These are phyloP conservation scores for Oxygymnocypris stewartii DNA, from an alignment of 2,113 vertebrate genomes.

Conservation along the genomic window DNA sequence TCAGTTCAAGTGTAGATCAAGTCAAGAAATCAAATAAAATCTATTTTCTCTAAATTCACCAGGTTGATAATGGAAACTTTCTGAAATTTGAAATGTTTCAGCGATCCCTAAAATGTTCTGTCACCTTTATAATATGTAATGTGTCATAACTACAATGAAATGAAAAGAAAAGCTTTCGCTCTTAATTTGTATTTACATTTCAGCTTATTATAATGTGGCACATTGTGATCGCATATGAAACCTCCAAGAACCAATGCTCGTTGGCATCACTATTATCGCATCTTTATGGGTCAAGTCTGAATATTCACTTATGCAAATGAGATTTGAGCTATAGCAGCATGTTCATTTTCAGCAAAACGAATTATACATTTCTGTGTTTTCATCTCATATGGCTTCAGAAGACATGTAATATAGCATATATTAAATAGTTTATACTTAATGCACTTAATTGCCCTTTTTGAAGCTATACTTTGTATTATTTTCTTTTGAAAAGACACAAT, in stretches of 20 bases:
- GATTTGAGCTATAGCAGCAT: background rate
- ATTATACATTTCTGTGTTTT: background rate
- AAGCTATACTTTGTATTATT: background rate
- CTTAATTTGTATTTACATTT: background rate
- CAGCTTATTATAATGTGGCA: background rate
- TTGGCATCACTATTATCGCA: background rate
- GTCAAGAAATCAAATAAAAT: background rate
- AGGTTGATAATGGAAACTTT: background rate
- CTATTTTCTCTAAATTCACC: background rate
- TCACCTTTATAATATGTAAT: background rate
- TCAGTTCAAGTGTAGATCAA: background rate
- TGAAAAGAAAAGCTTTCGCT: background rate
- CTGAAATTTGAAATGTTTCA: background rate
- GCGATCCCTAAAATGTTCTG: background rate
- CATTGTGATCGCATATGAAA: background rate
- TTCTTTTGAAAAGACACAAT: background rate
- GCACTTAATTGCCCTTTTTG: background rate
- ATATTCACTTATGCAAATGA: background rate
- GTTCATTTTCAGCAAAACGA: background rate
- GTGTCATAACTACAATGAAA: background rate
- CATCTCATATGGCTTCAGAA: background rate
- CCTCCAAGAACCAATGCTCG: background rate
- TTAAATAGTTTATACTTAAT: background rate
- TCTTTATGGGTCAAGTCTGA: background rate
- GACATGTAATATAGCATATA: background rate